Base-by-base conservation (phyloP, 2,888 invertebrate species). In the Cosmia pyralina region DNA sequence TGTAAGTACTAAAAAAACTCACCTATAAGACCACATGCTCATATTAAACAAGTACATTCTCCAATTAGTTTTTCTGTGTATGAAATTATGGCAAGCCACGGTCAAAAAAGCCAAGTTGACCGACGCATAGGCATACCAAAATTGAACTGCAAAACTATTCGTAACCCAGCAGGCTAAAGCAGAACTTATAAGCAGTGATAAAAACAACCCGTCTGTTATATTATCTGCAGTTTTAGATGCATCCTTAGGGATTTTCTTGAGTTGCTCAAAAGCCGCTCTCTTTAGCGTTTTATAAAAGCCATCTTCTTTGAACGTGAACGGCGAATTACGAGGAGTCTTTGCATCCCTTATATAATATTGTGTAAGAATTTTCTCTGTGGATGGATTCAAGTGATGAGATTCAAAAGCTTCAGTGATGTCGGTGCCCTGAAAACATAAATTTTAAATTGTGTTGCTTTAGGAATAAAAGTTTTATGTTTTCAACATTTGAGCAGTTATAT, bases 361-460 rank as follows among this genome's bases (percentile, higher is more conserved):
- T 80, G 78, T 55, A 72, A 84, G 91, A 70, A 97, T 88, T 82
- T 96, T 96, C 85, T 97, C 96, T 0, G 97, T 97, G 1, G 93
- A 92, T 2, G 93, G 92, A 8, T 96, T 96, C 57, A 98, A 88
- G 90, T 98, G 98, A 90, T 98, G 97, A 0, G 96, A 92, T 95
- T 98, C 98, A 87, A 98, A 98, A 10, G 97, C 97, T 94, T 98
- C 98, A 0, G 98, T 98, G 74, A 98, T 98, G 86, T 98, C 98
- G 1, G 97, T 97, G 0, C 98, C 98, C 96, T 97, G 72, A 13
- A 82, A 79, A 75, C 11, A 48, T 63, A 53, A 28, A 55, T 65
- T 50, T 19, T 19, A 19, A 50, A 55, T 63, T 57, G 6, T 58
- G 52, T 62, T 60, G n/a, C 11, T 70, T 38, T 64, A 22, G 8